Conservation (phyloP, 2,888 invertebrate species). For the Diplolepis rosae region DNA sequence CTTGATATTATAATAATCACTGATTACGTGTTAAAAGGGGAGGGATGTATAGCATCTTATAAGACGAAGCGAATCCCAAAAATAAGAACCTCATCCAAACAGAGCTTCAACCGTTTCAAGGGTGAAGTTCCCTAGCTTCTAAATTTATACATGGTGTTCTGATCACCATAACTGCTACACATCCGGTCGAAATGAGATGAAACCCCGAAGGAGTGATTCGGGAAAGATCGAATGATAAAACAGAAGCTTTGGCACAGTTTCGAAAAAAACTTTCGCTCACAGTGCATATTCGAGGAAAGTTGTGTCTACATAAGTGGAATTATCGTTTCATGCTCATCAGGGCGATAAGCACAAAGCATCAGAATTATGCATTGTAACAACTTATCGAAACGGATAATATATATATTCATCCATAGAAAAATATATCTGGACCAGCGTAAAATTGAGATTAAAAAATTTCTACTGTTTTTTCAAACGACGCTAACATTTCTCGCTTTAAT, state of each 20-base stretch:
- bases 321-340: background rate
- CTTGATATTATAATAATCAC: too few species aligned
- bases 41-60: background rate
- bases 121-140: conserved; percentile 11
- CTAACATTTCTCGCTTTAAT: too few species aligned
- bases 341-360: conserved; percentile 1
- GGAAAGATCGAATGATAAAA: background rate
- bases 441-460: too few species aligned
- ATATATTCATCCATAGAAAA: too few species aligned
- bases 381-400: background rate
- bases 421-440: too few species aligned
- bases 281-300: background rate
- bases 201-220: background rate
- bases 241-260: background rate
- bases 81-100: conserved; percentile 11
- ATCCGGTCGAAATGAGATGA: conserved; percentile 9
- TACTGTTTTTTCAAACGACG: too few species aligned
- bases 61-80: conserved; percentile 1
- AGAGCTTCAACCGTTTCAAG: conserved; percentile 12
- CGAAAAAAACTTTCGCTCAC: background rate
- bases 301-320: background rate
- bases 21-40: background rate
- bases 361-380: background rate
- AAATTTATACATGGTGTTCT: conserved; percentile 17
- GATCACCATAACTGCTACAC: conserved; percentile 21